A percentile compares a stretch with the other conserved stretches of the same genome.
Conservation (phyloP, 1,140 invertebrate species). For the Pseudobourletiella spinata region DNA sequence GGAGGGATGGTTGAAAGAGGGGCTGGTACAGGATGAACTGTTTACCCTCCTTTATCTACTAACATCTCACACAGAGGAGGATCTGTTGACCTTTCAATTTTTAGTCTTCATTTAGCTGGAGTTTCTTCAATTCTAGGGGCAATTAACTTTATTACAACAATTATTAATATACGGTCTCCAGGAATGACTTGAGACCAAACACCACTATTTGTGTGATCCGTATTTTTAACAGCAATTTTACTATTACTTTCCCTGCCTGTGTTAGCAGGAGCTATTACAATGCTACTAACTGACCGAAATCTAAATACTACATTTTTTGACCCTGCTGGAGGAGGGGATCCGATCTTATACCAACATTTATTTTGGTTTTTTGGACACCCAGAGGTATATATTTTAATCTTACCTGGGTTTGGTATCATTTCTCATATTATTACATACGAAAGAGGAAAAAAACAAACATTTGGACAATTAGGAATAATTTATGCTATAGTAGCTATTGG, state of each 20-base stretch:
- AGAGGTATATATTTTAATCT: conserved; percentile 59
- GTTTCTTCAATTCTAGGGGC: conserved; percentile 57
- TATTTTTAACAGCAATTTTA: conserved; percentile 57
- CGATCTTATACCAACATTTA: conserved; percentile 48
- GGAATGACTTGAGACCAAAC: conserved; percentile 38
- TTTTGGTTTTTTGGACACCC: conserved; percentile 56
- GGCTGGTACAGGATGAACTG: conserved; percentile 53
- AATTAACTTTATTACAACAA: conserved; percentile 52
- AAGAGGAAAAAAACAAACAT: conserved; percentile 39
- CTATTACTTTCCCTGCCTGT: conserved; percentile 57
- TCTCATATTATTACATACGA: conserved; percentile 39
- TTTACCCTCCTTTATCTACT: conserved; percentile 57
- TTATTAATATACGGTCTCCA: conserved; percentile 41
- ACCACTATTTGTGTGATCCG: conserved; percentile 51
- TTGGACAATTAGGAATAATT: conserved; percentile 41
- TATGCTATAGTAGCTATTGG: conserved; percentile 43
- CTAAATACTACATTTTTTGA: conserved; percentile 48
- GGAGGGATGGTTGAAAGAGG: conserved; percentile 52
- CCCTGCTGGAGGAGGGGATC: conserved; percentile 44
- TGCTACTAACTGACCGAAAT: conserved; percentile 51
- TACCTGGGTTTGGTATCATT: conserved; percentile 45
- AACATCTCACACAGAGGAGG: conserved; percentile 48
- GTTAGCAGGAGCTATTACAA: conserved; percentile 61
- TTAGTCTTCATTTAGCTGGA: conserved; percentile 55
- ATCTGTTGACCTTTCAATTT: conserved; percentile 59